Evolutionary conservation across 2,113 vertebrate species (phyloP), one percentile per base, ranked within the genome.

Genomic region (Oxyruncus cristatus): DNA sequence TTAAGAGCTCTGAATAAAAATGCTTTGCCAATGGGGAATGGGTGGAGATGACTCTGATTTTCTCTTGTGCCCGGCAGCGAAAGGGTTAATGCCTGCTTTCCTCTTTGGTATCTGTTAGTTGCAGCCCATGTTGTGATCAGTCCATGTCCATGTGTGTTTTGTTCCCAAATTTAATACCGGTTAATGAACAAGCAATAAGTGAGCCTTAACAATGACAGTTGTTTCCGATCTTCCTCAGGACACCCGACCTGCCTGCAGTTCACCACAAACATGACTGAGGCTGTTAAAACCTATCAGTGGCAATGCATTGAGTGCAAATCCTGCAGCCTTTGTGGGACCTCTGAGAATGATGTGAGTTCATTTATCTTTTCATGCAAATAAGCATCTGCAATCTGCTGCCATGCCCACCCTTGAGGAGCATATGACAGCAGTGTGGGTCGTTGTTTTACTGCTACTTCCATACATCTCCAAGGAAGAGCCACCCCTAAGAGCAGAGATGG

Each of bases 281-380:
- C 99, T 3, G 99, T 99, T 95, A 98, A 98, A 97, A 99, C 99
- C 88, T 99, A 99, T 98, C 99, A 99, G 97, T 99, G 99, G 99
- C 99, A 99, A 97, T 99, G 99, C 97, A 99, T 99, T 95, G 99
- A 99, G 96, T 99, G 99, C 98, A 99, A 99, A 97, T 99, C 99
- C 89, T 99, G 99, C 98, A 99, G 99, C 98, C 98, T 99, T 92
- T 99, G 99, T 79, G 99, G 99, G 91, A 99, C 99, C 68, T 99
- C 99, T 3, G 99, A 99, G 98, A 99, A 99, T 4, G 99, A 99
- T 26, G 99, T 99, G 98, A 97, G 99, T 98, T 53, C 67, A n/a
- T 94, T 93, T 96, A 90, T 79, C 62, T 97, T 95, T 85, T 79
- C 21, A 8, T 41, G 39, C 68, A 62, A 65, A 85, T 89, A 75